Evolutionary conservation across 2,888 invertebrate genomes (phyloP).

Genomic region (Plusia festucae): DNA sequence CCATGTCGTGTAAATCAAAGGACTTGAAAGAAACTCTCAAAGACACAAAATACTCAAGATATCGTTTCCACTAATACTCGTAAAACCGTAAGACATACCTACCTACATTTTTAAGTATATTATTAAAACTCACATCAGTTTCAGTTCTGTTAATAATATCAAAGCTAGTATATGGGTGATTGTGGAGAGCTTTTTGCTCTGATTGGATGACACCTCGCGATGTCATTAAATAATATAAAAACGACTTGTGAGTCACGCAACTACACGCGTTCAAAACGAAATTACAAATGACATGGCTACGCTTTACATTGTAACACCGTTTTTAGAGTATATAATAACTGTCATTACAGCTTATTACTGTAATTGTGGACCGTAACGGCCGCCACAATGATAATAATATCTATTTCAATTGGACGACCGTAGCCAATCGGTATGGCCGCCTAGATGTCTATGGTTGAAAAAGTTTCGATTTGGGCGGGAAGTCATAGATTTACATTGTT

Average conservation of each 20-base stretch:
- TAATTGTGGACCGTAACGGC: conserved; percentile 60
- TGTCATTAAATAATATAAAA: conserved; percentile 51
- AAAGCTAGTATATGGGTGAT: conserved; percentile 39
- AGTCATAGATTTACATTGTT: background rate
- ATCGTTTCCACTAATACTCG: no score
- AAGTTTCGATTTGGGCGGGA: conserved; percentile 10
- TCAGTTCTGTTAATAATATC: background rate
- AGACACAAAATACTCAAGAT: background rate
- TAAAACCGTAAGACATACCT: background rate
- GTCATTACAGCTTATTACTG: conserved; percentile 68
- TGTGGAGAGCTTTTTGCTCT: conserved; percentile 28
- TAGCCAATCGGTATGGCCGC: conserved; percentile 46
- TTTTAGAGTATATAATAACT: conserved; percentile 63
- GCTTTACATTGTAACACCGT: conserved; percentile 55
- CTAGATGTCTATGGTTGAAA: conserved; percentile 35
- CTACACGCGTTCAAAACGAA: conserved; percentile 47
- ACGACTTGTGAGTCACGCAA: conserved; percentile 52
- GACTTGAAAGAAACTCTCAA: background rate
- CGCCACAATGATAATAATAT: conserved; percentile 68
- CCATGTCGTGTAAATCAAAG: background rate
- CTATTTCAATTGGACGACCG: conserved; percentile 70
- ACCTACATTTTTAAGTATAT: background rate
- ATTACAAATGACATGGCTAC: conserved; percentile 54
- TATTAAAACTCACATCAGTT: background rate
- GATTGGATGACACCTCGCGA: conserved; percentile 50